phyloP scores from a whole-genome alignment of 2,113 vertebrate species.

The Limnothrissa miodon region DNA sequence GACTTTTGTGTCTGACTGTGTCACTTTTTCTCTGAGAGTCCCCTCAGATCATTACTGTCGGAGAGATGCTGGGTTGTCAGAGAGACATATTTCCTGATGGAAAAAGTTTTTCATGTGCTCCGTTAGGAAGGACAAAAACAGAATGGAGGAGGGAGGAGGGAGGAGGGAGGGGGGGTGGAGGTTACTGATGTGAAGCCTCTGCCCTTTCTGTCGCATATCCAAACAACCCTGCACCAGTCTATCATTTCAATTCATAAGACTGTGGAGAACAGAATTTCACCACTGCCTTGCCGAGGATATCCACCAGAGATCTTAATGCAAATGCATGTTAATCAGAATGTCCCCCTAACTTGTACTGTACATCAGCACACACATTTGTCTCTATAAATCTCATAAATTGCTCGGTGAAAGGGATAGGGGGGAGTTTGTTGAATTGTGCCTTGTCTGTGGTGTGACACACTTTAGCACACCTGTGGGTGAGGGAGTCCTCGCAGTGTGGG shows the following conservation, averaged over 20 bases:
- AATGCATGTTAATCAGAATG: neutral
- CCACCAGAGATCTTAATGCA: neutral
- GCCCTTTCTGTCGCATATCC: neutral
- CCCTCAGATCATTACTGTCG: constrained; percentile 25
- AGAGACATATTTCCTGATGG: neutral
- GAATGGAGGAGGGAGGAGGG: neutral
- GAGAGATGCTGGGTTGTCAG: neutral
- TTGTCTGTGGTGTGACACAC: neutral
- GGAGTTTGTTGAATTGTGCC: neutral
- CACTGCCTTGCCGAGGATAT: neutral
- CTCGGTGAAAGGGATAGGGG: neutral
- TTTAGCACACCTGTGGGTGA: constrained; percentile 24
- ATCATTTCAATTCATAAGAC: neutral
- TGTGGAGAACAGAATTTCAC: neutral
- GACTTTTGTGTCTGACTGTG: neutral
- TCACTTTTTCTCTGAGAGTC: neutral
- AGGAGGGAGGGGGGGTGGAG: neutral
- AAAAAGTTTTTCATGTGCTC: neutral
- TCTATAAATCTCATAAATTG: neutral
- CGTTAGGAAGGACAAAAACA: neutral
- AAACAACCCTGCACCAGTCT: neutral
- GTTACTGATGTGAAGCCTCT: neutral
- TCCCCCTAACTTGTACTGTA: neutral
- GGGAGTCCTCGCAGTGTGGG: neutral
- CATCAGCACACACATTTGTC: neutral